These are phyloP conservation scores for Oreonectes daqikongensis DNA, from an alignment of 2,797 vertebrate genomes.

Conservation along the genomic window DNA sequence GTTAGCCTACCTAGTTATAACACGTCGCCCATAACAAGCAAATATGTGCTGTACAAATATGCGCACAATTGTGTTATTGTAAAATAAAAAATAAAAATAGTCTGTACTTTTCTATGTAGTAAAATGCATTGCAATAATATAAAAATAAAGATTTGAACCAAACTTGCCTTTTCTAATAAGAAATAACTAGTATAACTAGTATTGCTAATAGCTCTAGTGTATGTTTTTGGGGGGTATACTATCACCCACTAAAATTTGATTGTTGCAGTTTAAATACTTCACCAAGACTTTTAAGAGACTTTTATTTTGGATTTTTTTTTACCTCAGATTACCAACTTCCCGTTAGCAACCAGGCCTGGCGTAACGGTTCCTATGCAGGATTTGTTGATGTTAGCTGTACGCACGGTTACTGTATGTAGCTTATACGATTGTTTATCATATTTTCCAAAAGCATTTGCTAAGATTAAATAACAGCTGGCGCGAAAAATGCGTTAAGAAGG, in stretches of 20 bases:
- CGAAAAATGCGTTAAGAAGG: background rate
- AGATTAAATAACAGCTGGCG: background rate
- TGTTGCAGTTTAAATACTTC: background rate
- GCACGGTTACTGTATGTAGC: background rate
- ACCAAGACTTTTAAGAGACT: background rate
- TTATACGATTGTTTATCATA: background rate
- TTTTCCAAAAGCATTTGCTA: background rate
- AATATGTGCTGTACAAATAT: background rate
- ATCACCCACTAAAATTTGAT: background rate
- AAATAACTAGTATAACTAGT: background rate
- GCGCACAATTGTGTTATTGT: background rate
- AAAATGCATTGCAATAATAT: background rate
- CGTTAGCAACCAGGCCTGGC: conserved; percentile 68
- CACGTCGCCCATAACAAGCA: background rate
- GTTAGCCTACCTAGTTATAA: background rate
- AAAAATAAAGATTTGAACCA: background rate
- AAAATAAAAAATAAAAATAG: background rate
- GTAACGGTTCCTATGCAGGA: conserved; percentile 65
- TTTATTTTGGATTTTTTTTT: conserved; percentile 18
- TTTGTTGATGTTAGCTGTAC: background rate
- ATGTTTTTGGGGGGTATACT: too few relatives aligned
- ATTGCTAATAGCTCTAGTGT: too few relatives aligned
- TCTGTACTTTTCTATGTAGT: background rate
- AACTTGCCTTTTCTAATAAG: too few relatives aligned
- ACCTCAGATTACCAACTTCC: conserved; percentile 59